Percentiles rank a stretch among this genome's conserved stretches.
Evolutionary conservation across 2,888 invertebrate genomes (phyloP).

Genomic region (Gisinianus flammeolus): DNA sequence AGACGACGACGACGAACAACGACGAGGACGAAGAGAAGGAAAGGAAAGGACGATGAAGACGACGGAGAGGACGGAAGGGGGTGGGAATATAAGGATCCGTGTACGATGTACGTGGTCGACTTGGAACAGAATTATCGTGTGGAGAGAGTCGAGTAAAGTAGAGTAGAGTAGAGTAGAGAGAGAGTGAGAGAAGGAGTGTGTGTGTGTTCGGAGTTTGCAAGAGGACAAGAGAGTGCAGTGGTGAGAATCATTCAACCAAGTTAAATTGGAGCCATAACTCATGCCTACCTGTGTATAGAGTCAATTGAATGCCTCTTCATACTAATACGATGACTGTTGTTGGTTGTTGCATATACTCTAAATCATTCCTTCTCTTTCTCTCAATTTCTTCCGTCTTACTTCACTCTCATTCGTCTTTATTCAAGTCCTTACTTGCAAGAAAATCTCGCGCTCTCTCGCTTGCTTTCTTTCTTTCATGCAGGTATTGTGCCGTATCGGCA

Average conservation of each 20-base stretch:
- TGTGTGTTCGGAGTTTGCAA: neutral
- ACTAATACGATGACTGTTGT: too few species aligned
- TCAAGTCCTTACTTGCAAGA: neutral
- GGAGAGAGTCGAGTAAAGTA: neutral
- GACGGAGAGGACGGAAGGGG: neutral
- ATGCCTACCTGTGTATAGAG: neutral
- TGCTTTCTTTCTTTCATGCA: neutral
- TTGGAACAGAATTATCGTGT: neutral
- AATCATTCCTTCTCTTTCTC: neutral
- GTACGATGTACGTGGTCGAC: neutral
- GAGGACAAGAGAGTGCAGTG: neutral
- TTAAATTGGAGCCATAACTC: constrained; percentile 11
- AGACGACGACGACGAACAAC: neutral
- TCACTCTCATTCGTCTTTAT: neutral
- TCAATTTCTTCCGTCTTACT: neutral
- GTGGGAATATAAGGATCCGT: neutral
- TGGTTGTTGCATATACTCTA: neutral
- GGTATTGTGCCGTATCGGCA: neutral
- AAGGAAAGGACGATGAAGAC: neutral
- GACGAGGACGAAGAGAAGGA: neutral
- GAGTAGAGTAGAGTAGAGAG: neutral
- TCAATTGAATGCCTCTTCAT: neutral
- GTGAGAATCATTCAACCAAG: neutral
- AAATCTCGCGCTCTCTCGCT: neutral
- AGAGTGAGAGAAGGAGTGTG: neutral